A percentile compares a stretch with the other conserved stretches of the same genome.
phyloP scores from a whole-genome alignment of 2,113 vertebrate species.

The Datnioides undecimradiatus region DNA sequence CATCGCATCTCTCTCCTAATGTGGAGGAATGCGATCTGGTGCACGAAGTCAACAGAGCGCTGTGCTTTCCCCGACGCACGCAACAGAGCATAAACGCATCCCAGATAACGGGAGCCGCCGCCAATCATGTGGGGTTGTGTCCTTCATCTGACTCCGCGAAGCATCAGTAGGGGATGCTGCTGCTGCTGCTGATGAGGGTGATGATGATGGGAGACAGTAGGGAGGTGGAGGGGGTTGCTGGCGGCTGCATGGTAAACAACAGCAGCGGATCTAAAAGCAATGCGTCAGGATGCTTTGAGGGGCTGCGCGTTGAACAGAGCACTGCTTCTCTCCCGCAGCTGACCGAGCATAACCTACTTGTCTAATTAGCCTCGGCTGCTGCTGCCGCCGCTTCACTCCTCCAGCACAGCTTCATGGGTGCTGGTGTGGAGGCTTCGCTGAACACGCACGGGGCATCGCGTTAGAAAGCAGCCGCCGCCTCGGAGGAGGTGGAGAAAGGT shows the following conservation, averaged over 20 bases:
- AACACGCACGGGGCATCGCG: background rate
- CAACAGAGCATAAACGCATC: background rate
- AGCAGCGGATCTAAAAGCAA: constrained; percentile 8
- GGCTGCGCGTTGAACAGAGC: too few relatives aligned
- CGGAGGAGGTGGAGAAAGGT: background rate
- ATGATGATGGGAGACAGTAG: background rate
- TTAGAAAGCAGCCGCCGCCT: constrained; percentile 30
- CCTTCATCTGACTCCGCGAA: constrained; percentile 69
- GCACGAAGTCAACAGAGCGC: background rate
- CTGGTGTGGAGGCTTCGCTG: background rate
- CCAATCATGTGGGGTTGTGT: constrained; percentile 37
- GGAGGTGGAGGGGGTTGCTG: background rate
- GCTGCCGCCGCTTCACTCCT: constrained; percentile 23
- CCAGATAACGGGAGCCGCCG: background rate
- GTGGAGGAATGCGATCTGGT: constrained; percentile 35
- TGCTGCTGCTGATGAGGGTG: constrained; percentile 2
- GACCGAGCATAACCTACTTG: constrained; percentile 21
- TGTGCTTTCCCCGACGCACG: background rate
- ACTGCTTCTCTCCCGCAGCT: background rate
- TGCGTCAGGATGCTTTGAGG: constrained; percentile 38
- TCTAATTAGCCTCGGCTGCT: constrained; percentile 14
- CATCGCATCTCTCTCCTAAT: background rate
- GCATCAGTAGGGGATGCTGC: constrained; percentile 53
- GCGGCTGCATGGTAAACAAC: constrained; percentile 57
- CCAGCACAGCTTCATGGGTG: background rate